Percentiles rank a stretch among this genome's conserved stretches.
Evolutionary conservation across 2,113 vertebrate genomes (phyloP).

Genomic region (Sturnira hondurensis): DNA sequence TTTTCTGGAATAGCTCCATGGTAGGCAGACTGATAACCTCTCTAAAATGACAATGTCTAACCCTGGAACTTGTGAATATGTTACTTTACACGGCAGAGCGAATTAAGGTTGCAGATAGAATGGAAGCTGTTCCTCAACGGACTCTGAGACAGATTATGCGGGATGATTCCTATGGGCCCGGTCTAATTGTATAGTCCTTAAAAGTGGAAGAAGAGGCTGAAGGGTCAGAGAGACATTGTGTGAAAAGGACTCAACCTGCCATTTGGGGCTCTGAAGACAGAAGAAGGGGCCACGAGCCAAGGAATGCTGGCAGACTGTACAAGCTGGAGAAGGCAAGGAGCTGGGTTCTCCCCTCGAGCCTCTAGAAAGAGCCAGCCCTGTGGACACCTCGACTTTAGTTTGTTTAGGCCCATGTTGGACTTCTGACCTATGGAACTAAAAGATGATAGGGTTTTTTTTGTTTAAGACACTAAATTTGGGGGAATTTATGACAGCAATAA

Average conservation of each 20-base stretch:
- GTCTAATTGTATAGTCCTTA: neutral
- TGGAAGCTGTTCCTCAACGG: neutral
- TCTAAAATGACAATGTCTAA: neutral
- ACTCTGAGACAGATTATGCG: neutral
- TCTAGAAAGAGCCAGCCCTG: neutral
- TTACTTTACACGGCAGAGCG: neutral
- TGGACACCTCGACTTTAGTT: neutral
- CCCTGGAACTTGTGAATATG: neutral
- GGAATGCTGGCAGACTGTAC: neutral
- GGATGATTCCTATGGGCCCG: neutral
- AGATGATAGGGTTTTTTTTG: neutral
- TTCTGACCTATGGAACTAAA: neutral
- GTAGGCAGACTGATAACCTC: neutral
- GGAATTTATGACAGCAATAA: neutral
- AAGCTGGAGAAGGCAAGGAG: neutral
- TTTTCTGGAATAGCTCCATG: conserved; percentile 46
- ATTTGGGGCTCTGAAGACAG: neutral
- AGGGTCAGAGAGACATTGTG: neutral
- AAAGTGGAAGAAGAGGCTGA: neutral
- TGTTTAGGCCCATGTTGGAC: neutral
- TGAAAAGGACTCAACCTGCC: neutral
- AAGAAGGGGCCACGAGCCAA: neutral
- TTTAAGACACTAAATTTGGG: neutral
- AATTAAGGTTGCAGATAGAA: neutral
- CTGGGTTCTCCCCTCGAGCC: neutral